Evolutionary conservation across 2,888 invertebrate species (phyloP), one percentile per base, ranked within the genome.

Genomic region (Sturmia bella): DNA sequence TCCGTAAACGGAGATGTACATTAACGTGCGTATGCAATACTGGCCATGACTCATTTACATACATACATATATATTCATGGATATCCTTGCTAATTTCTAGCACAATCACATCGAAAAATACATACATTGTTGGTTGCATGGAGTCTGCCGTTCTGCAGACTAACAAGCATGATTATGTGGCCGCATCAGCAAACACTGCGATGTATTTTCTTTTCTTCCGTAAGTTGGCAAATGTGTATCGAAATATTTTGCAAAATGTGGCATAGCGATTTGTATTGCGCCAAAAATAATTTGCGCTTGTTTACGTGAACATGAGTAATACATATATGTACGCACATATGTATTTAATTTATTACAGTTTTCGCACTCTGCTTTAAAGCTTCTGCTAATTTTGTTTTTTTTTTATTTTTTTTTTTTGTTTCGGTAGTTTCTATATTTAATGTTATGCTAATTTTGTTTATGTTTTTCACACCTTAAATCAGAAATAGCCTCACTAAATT

Each of bases 141-240:
- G 21, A 59, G 15, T 32, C 21, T 45, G 19, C 45, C 32, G n/a
- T 15, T 7, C 21, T 57, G 13, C 37, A 32, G 32, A 24, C 45
- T 63, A 41, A 50, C 70, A 73, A 69, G 69, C 64, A 57, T 64
- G 77, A 77, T 74, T 77, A 59, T 73, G 63, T 74, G 77, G 77
- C 41, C 52, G 52, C 73, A 77, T 73, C 81, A 69, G 64, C 69
- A 73, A 74, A 69, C 69, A 81, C 68, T 57, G 27, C 77, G 77
- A 77, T 73, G 63, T 81, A 69, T 74, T 77, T 77, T 77, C 15
- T 77, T 76, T 77, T 74, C 19, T 77, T 63, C 77, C 77, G 73
- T 76, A 61, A 76, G 41, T 48, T 74, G 50, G 32, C 24, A 68
- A 64, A 64, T 64, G 64, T 43, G 24, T 57, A 21, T 43, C 59